Evolutionary conservation across 2,113 vertebrate species (phyloP).

Genomic region (Pterophyllum scalare): DNA sequence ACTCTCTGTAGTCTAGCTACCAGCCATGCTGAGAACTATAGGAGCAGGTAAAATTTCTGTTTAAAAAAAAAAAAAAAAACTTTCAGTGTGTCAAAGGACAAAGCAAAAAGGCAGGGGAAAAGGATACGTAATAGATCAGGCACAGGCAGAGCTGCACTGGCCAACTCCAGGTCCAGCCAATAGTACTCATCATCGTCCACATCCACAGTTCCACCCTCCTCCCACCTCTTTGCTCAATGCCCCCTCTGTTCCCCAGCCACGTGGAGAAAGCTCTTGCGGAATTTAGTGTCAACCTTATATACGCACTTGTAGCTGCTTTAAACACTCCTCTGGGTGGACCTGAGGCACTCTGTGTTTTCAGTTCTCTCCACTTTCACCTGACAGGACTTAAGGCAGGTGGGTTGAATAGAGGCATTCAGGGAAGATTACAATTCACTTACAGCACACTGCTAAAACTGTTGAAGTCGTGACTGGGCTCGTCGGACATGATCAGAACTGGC

Average conservation of each 20-base stretch:
- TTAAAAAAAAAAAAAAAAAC: not conserved
- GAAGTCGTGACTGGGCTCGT: conserved; percentile 4
- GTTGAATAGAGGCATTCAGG: conserved; percentile 61
- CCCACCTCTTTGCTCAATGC: conserved; percentile 56
- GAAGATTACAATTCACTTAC: conserved; percentile 29
- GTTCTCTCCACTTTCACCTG: conserved; percentile 67
- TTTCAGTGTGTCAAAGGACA: not conserved
- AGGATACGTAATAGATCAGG: not conserved
- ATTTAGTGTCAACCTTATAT: conserved; percentile 57
- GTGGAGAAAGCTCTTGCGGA: conserved; percentile 63
- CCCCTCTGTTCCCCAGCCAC: conserved; percentile 59
- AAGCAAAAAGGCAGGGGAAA: not conserved
- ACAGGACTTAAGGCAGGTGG: conserved; percentile 42
- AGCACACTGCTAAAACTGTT: conserved; percentile 3
- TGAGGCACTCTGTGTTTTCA: conserved; percentile 55
- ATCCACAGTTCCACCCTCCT: not conserved
- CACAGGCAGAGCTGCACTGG: not conserved
- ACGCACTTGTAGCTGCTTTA: conserved; percentile 48
- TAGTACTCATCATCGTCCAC: conserved; percentile 39
- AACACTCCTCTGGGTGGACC: conserved; percentile 47
- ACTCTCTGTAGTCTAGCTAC: not conserved
- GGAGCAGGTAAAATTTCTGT: not conserved
- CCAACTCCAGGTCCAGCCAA: not conserved
- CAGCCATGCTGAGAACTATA: not conserved
- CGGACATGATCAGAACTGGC: not conserved